Base-by-base conservation (phyloP, 1,140 invertebrate genomes). In the Melipona quadrifasciata region DNA sequence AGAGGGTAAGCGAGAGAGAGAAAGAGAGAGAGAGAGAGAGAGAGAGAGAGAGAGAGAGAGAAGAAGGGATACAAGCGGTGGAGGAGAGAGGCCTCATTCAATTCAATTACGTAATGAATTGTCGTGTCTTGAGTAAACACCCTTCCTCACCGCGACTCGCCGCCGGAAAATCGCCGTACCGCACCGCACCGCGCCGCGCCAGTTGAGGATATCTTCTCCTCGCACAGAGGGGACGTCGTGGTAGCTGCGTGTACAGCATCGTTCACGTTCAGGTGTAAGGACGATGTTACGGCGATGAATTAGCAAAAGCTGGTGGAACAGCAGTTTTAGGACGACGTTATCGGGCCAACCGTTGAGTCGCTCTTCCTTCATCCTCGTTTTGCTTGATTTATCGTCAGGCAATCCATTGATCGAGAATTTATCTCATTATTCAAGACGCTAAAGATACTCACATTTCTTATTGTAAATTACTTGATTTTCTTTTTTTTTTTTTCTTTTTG, bases 71-170 rank as follows among this genome's bases (percentile, higher is more conserved):
- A n/a, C n/a, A n/a, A n/a, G 27, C 31, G 21, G 27, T n/a, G 70
- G 64, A 79, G 70, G 89, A 86, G 86, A 85, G 91, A 93, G 91
- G 90, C 91, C 91, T 93, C 92, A 90, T 93, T 94, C 93, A 94
- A 94, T 94, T 94, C 93, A 94, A 94, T 94, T 94, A 94, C 93
- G 93, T 94, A 94, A 94, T 94, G 94, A 94, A 94, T 94, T 94
- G 94, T 94, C 93, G 94, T 94, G 93, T 94, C 94, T 94, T 93
- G 93, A 92, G 93, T 94, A 94, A 94, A 94, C 93, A 94, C 90
- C 92, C 93, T 93, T 93, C 91, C 91, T 93, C 93, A 90, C 92
- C 91, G 89, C 92, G 90, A 92, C 87, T 93, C 91, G 85, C 82
- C 81, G 86, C 80, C 76, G 85, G 87, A 89, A 89, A 88, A 90